phyloP scores from a whole-genome alignment of 2,888 invertebrate species.

The Acanthosepion pharaonis region DNA sequence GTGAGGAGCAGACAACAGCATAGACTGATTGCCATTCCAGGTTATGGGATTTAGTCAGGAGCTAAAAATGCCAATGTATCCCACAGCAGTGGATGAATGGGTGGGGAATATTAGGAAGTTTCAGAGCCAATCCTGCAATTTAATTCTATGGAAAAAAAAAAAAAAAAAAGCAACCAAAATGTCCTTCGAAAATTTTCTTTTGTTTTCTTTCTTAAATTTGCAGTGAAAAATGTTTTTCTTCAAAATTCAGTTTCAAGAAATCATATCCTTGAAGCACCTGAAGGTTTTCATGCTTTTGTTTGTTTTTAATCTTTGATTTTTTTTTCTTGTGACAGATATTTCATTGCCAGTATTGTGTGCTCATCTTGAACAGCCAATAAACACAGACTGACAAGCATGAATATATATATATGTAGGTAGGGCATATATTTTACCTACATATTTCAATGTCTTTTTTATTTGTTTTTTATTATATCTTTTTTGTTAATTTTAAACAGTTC shows the following conservation, averaged over 20 bases:
- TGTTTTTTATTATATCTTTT: not conserved
- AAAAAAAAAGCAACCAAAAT: not conserved
- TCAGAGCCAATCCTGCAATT: not conserved
- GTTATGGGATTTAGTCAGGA: not conserved
- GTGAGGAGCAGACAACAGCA: not conserved
- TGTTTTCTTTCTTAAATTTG: not conserved
- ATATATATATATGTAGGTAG: not conserved
- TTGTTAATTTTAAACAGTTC: not conserved
- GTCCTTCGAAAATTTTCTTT: not conserved
- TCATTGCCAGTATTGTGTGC: not conserved
- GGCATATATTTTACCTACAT: not conserved
- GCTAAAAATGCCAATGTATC: not conserved
- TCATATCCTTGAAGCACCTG: not conserved
- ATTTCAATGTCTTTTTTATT: not conserved
- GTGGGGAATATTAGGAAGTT: not conserved
- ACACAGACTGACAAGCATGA: not conserved
- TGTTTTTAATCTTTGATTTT: not conserved
- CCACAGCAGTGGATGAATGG: not conserved
- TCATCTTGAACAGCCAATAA: not conserved
- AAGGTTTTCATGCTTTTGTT: not conserved
- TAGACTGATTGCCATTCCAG: not conserved
- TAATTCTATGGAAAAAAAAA: not conserved
- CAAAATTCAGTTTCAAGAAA: not conserved
- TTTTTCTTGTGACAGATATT: not conserved
- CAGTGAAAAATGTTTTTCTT: slow-evolving; percentile 1